Base-by-base conservation (phyloP, 2,113 vertebrate genomes). In the Melozone crissalis region DNA sequence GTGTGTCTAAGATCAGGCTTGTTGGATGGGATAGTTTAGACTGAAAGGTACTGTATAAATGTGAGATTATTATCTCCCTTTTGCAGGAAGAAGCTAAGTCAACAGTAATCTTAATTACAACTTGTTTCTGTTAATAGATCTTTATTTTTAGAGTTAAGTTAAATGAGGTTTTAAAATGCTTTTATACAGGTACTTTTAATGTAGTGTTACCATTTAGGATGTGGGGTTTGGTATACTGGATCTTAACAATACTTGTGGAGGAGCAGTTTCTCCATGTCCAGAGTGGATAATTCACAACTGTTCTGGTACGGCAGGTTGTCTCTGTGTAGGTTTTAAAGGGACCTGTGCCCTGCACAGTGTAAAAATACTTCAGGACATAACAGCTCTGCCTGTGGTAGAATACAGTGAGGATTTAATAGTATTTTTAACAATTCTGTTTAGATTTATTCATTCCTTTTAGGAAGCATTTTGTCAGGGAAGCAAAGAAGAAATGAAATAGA, bases 111-210 rank as follows among this genome's bases (percentile, higher is more conserved):
- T 95, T 82, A 95, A 76, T 79, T 93, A 78, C 76, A 84, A 17
- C 54, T 87, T 89, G 47, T 82, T 91, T 94, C 54, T 82, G 44
- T 91, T 89, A 89, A 72, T 73, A 87, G 33, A 66, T 78, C 66
- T 72, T 81, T 95, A 90, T 78, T 92, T 94, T 92, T 87, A 62
- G 62, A 69, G 35, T 73, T 77, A 87, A 59, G 41, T 61, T 89
- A 78, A 82, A 87, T 62, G 66, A 84, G 35, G 24, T 71, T 85
- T 87, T 80, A 62, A 85, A 91, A 22, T 39, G 30, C 31, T 87
- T 87, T 67, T 69, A 61, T 61, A 39, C 7, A 55, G 59, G 27
- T 89, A 39, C 44, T 82, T 87, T 52, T 69, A 95, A 66, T 13
- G 13, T 26, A 47, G 39, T 31, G 17, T 58, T 59, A 52, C 33